Evolutionary conservation across 1,140 invertebrate species (phyloP).

Genomic region (Dendroctonus valens): DNA sequence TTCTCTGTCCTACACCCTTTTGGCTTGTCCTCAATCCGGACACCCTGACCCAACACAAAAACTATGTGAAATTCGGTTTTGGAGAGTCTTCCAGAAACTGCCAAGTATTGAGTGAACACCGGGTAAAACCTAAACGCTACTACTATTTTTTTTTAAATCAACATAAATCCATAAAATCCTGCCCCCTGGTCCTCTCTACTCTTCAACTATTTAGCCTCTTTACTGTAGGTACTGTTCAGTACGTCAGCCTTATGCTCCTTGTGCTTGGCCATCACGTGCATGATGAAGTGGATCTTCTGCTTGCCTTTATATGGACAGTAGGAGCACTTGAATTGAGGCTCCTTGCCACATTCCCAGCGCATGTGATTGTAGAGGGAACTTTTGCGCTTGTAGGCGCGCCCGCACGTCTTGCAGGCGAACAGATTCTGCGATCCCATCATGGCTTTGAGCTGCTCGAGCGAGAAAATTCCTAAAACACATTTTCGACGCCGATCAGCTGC

Average conservation of each 20-base stretch:
- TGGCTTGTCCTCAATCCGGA: background rate
- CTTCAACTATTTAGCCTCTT: constrained; percentile 11
- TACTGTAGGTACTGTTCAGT: constrained; percentile 27
- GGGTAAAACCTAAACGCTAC: no score
- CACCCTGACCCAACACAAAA: background rate
- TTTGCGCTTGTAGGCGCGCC: constrained; percentile 57
- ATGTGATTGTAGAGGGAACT: constrained; percentile 52
- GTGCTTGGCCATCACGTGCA: constrained; percentile 45
- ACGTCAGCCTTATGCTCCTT: constrained; percentile 37
- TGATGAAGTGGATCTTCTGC: constrained; percentile 57
- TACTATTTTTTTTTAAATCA: no score
- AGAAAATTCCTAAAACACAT: constrained; percentile 10
- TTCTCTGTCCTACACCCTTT: no score
- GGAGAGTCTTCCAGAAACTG: background rate
- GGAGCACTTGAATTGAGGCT: constrained; percentile 49
- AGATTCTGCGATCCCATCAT: constrained; percentile 29
- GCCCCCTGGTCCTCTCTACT: no score
- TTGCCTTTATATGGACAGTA: constrained; percentile 57
- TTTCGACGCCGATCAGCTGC: background rate
- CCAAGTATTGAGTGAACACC: no score
- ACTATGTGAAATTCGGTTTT: background rate
- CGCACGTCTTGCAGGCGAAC: constrained; percentile 50
- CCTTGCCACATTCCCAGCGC: constrained; percentile 60
- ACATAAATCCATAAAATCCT: no score
- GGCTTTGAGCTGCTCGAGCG: constrained; percentile 26